Percentiles rank a stretch among this genome's conserved stretches.
phyloP scores from a whole-genome alignment of 1,140 invertebrate species.

The Caerostris darwini region DNA sequence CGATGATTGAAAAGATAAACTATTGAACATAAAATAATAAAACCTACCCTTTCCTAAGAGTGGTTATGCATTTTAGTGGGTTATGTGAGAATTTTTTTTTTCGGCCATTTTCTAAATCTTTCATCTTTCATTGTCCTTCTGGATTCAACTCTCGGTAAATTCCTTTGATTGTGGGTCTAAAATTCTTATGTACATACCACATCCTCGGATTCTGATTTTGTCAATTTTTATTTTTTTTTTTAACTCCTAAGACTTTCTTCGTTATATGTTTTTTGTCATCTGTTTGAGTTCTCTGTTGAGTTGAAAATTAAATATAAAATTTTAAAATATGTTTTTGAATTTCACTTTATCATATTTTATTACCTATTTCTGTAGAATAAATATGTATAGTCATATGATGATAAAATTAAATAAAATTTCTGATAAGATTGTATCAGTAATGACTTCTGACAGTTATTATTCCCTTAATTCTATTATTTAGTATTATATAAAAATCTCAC shows the following conservation, averaged over 20 bases:
- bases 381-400: no score
- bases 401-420: no score
- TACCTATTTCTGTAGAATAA: no score
- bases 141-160: not conserved
- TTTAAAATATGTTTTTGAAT: no score
- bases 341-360: no score
- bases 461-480: no score
- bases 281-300: no score
- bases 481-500: no score
- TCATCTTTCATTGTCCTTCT: not conserved
- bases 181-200: not conserved
- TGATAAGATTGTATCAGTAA: no score
- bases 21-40: conserved; percentile 2
- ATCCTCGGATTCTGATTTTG: not conserved
- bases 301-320: no score
- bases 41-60: not conserved
- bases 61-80: not conserved
- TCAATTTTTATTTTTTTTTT: not conserved
- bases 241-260: not conserved
- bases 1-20: not conserved
- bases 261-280: no score
- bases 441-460: no score
- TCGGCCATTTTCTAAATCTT: not conserved
- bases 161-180: not conserved
- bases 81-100: not conserved